Percentiles rank a stretch among this genome's conserved stretches.
Evolutionary conservation across 1,140 invertebrate genomes (phyloP).

Genomic region (Aphidius gifuensis): DNA sequence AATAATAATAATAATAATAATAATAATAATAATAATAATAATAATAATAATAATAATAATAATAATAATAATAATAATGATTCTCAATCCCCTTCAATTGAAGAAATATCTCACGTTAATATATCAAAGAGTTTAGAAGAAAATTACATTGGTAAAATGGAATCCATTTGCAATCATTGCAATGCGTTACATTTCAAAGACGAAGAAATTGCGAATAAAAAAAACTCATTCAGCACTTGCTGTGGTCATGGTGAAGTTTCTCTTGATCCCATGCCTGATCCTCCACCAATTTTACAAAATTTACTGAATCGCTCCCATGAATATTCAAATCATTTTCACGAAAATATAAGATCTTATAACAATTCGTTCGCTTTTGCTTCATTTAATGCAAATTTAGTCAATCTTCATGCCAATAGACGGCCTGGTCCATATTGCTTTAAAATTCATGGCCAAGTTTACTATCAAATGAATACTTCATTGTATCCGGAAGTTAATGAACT

Average conservation of each 20-base stretch:
- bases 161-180: conserved; percentile 4
- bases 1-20: too few relatives aligned
- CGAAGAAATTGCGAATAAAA: conserved; percentile 3
- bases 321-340: conserved; percentile 2
- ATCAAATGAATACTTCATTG: conserved; percentile 8
- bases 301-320: conserved; percentile 7
- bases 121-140: background rate
- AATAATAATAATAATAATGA: too few relatives aligned
- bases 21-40: too few relatives aligned
- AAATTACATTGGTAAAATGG: background rate
- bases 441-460: conserved; percentile 3
- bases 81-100: too few relatives aligned
- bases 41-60: too few relatives aligned
- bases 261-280: background rate
- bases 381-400: conserved; percentile 16
- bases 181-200: conserved; percentile 8
- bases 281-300: background rate
- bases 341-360: conserved; percentile 9
- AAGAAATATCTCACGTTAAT: too few relatives aligned
- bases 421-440: background rate
- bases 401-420: background rate
- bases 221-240: conserved; percentile 11
- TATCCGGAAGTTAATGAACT: conserved; percentile 3
- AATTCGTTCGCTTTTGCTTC: conserved; percentile 15
- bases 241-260: conserved; percentile 12